Base-by-base conservation (phyloP, 2,797 vertebrate species). In the Oryzias sinensis region DNA sequence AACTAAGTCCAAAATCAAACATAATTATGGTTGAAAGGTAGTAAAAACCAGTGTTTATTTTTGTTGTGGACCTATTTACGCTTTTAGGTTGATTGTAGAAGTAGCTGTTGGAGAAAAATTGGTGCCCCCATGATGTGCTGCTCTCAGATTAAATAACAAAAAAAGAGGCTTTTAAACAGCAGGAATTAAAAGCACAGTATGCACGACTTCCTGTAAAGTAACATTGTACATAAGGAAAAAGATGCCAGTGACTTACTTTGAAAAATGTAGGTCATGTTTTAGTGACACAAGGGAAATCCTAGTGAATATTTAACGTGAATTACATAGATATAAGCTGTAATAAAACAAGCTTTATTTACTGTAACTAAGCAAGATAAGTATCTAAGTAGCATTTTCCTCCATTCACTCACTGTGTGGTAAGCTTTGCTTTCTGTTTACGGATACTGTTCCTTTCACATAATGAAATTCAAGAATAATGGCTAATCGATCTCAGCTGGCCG, bases 391-490 rank as follows among this genome's bases (percentile, higher is more conserved):
- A 51, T 17, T 68, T 63, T 27, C 41, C 49, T 43, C 22, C 18
- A 55, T 58, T 53, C 18, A 48, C 45, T 43, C 27, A 11, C 56
- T 75, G 56, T 61, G 54, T 62, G 6, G 37, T 70, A 64, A 68
- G 74, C 46, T 67, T 65, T 74, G 57, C 62, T 74, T 77, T 57
- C 68, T 64, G 68, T 70, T 80, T 73, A 76, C 74, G 77, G 78
- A 83, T 83, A 81, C 79, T 77, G 55, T 45, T 77, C 76, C 75
- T 79, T 76, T 74, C 80, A 84, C 79, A 77, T 81, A 81, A 86
- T 84, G 84, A 84, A 86, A 87, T 77, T 72, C 67, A 82, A 87
- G 81, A 79, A 84, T 86, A 84, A 88, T 83, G 76, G 83, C 82
- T 65, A 67, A 87, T 87, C 77, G 80, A 88, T 84, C 72, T 7